These are phyloP conservation scores for Mesembrinibis cayennensis DNA, from an alignment of 2,113 vertebrate genomes.

Conservation along the genomic window DNA sequence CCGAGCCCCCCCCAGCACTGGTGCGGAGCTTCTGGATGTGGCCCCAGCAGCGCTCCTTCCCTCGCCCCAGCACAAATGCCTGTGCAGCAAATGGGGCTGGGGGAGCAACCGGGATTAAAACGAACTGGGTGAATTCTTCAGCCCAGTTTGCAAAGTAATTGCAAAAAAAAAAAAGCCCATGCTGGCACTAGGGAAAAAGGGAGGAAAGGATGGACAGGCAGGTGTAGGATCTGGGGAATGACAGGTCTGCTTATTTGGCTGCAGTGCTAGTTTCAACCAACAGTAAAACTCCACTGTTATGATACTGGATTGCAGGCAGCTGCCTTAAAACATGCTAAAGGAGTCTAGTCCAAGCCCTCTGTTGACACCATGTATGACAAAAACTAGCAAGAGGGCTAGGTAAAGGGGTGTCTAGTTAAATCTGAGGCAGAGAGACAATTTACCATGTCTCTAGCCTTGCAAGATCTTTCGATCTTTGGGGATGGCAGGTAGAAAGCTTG, in stretches of 20 bases:
- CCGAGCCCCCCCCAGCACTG: background rate
- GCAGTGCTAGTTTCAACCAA: background rate
- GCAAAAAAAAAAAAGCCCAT: rapidly evolving
- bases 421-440: background rate
- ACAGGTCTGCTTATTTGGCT: background rate
- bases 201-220: background rate
- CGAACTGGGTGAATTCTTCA: background rate
- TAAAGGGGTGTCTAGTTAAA: background rate
- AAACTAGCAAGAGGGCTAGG: background rate
- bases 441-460: background rate
- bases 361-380: rapidly evolving
- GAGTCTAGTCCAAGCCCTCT: background rate
- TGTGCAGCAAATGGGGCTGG: background rate
- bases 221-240: background rate
- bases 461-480: background rate
- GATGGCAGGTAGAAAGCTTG: background rate
- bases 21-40: background rate
- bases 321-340: background rate
- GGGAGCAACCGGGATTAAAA: background rate
- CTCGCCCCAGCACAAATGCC: background rate
- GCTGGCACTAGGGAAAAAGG: background rate
- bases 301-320: background rate
- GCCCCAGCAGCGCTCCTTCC: background rate
- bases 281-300: background rate
- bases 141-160: background rate